A percentile compares a stretch with the other conserved stretches of the same genome.
These are phyloP conservation scores for Megalurothrips usitatus DNA, from an alignment of 2,888 invertebrate species.

Conservation along the genomic window DNA sequence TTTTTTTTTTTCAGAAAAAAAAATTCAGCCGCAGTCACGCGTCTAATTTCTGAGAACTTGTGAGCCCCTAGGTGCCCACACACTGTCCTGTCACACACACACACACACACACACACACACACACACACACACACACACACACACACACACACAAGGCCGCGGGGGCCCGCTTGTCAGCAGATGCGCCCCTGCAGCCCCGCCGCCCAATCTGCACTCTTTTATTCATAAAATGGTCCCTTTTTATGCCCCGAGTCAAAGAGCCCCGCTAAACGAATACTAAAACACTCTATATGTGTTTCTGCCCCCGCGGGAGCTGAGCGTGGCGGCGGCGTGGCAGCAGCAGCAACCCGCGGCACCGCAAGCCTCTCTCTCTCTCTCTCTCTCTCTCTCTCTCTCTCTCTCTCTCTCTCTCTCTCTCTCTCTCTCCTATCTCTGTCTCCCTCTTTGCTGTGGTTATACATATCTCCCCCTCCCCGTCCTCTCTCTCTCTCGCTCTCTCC, in stretches of 20 bases:
- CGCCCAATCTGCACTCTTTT: background rate
- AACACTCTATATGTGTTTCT: conserved; percentile 16
- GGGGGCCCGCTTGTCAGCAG: background rate
- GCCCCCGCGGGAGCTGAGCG: background rate
- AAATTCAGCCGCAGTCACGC: too few relatives aligned
- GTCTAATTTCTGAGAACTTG: too few relatives aligned
- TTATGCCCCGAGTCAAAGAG: conserved; percentile 17
- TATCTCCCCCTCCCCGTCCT: too few relatives aligned
- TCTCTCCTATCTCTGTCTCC: too few relatives aligned
- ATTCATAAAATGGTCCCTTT: conserved; percentile 25
- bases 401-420: too few relatives aligned
- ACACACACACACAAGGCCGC: background rate
- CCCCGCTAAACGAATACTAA: conserved; percentile 23
- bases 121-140: background rate
- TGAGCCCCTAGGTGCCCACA: too few relatives aligned
- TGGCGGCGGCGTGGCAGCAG: too few relatives aligned
- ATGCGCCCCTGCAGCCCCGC: background rate
- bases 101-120: background rate
- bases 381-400: too few relatives aligned
- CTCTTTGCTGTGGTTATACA: too few relatives aligned
- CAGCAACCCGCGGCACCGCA: too few relatives aligned
- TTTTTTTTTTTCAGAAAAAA: too few relatives aligned
- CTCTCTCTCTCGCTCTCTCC: background rate
- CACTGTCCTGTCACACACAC: background rate
- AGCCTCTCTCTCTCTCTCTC: too few relatives aligned